These are phyloP conservation scores for Callinectes sapidus DNA, from an alignment of 2,888 invertebrate species.

Conservation along the genomic window DNA sequence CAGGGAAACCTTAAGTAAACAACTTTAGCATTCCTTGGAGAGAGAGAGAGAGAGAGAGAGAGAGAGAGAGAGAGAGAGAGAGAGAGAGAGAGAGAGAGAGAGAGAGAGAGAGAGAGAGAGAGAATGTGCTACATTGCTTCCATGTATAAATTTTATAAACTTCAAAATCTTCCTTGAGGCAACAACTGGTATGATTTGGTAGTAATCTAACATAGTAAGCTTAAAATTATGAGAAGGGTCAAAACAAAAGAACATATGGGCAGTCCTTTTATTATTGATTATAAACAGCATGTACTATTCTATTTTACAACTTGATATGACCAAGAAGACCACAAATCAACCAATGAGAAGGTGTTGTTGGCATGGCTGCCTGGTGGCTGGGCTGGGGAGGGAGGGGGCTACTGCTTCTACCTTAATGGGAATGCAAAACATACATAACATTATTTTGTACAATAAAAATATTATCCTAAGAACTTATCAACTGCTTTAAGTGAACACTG, in stretches of 20 bases:
- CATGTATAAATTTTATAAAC: background rate
- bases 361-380: background rate
- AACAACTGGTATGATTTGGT: background rate
- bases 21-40: background rate
- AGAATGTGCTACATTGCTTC: background rate
- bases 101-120: constrained; percentile 1
- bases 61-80: constrained; percentile 1
- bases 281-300: constrained; percentile 62
- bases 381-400: background rate
- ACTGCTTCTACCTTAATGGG: background rate
- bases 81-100: background rate
- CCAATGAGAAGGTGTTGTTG: constrained; percentile 33
- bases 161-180: background rate
- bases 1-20: background rate
- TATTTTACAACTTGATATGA: constrained; percentile 69
- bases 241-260: background rate
- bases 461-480: background rate
- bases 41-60: background rate
- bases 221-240: background rate
- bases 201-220: background rate
- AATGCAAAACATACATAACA: constrained; percentile 30
- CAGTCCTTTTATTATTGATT: constrained; percentile 54
- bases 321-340: constrained; percentile 62
- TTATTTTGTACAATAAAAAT: constrained; percentile 6
- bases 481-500: background rate